Conservation (phyloP, 2,797 vertebrate species). For the Falco cherrug region DNA sequence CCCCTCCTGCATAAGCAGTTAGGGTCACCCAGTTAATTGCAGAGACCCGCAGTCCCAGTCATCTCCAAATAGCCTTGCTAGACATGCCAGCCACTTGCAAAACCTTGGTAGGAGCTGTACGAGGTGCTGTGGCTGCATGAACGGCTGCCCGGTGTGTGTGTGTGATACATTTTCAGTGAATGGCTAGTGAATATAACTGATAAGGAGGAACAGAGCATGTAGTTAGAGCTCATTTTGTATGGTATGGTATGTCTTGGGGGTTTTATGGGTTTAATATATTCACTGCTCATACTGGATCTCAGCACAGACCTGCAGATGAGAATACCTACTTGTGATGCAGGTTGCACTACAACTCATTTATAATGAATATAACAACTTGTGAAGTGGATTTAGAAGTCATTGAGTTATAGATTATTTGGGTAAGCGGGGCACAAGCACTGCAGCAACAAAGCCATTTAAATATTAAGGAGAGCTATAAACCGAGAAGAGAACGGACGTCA, state of each 20-base stretch:
- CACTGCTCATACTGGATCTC: neutral
- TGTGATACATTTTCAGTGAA: neutral
- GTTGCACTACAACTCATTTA: slow-evolving; percentile 50
- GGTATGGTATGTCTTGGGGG: neutral
- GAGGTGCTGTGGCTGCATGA: neutral
- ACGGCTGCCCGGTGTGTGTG: neutral
- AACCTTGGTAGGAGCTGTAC: neutral
- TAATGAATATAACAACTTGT: slow-evolving; percentile 61
- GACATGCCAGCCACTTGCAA: neutral
- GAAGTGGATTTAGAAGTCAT: slow-evolving; percentile 68
- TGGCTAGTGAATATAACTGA: neutral
- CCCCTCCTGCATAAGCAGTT: neutral
- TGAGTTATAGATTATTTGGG: slow-evolving; percentile 67
- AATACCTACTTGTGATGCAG: slow-evolving; percentile 54
- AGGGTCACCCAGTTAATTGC: neutral
- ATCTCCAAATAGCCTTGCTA: neutral
- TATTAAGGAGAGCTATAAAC: slow-evolving; percentile 62
- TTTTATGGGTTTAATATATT: slow-evolving; percentile 54
- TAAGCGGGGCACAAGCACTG: slow-evolving; percentile 51
- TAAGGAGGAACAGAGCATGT: slow-evolving; percentile 39
- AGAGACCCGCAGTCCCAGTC: neutral
- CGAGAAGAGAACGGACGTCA: neutral
- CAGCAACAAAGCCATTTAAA: slow-evolving; percentile 61
- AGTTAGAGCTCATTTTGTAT: slow-evolving; percentile 43
- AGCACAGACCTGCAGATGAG: slow-evolving; percentile 34